These are phyloP conservation scores for Stomorhina lunata DNA, from an alignment of 2,888 invertebrate genomes.

Conservation along the genomic window DNA sequence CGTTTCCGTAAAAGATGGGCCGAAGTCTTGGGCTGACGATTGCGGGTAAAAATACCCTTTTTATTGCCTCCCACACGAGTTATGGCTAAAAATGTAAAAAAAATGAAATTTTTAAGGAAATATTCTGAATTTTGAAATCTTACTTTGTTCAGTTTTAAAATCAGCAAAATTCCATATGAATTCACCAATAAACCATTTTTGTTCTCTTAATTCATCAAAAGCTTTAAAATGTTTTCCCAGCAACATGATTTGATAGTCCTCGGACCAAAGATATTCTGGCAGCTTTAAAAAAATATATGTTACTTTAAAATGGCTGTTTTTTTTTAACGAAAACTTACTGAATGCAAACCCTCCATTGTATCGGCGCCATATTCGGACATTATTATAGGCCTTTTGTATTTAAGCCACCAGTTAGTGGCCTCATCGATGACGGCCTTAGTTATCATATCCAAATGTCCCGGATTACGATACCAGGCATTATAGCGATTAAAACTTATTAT, in stretches of 20 bases:
- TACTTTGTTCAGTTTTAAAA: conserved; percentile 95
- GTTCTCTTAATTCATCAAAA: conserved; percentile 88
- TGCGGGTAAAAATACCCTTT: conserved; percentile 94
- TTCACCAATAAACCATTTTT: conserved; percentile 95
- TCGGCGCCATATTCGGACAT: conserved; percentile 98
- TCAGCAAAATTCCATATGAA: conserved; percentile 99
- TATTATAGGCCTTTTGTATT: conserved; percentile 92
- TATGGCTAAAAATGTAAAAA: conserved; percentile 81
- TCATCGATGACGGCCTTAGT: conserved; percentile 86
- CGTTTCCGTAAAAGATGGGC: conserved; percentile 90
- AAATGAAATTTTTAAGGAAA: neutral
- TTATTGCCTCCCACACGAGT: conserved; percentile 91
- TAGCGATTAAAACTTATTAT: conserved; percentile 97
- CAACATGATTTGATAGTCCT: conserved; percentile 94
- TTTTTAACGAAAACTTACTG: conserved; percentile 81
- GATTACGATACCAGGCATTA: conserved; percentile 95
- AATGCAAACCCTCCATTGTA: conserved; percentile 93
- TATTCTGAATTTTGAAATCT: conserved; percentile 68
- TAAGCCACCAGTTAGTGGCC: conserved; percentile 88
- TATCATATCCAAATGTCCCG: conserved; percentile 90
- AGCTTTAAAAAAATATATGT: conserved; percentile 80
- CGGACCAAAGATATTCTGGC: conserved; percentile 94
- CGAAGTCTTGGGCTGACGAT: conserved; percentile 93
- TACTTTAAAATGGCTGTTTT: neutral
- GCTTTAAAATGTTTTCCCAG: conserved; percentile 93